Evolutionary conservation across 2,888 invertebrate species (phyloP), one percentile per base, ranked within the genome.

Genomic region (Eugnorisma glareosa): DNA sequence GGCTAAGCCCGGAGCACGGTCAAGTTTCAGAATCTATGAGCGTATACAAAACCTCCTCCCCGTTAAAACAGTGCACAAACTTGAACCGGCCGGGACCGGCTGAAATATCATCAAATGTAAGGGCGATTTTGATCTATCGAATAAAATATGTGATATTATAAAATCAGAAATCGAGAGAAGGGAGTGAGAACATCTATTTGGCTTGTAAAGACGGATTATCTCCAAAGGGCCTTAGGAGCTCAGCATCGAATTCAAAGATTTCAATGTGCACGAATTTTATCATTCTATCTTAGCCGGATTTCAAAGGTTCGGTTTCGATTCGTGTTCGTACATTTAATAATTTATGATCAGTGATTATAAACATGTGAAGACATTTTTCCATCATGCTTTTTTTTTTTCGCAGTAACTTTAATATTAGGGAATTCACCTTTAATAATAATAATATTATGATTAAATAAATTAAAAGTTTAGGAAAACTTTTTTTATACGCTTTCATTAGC

Each of bases 201-300:
- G 18, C 66, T 40, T 51, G 40, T 66, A 48, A 79, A 57, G 43
- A 59, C 57, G 79, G 80, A 84, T 80, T 80, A 80, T 54, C 28
- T 80, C 15, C 15, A 61, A 67, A 61, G 40, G 28, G 37, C 5
- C 54, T 35, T 54, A 63, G 18, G 28, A 54, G 51, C 64, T 48
- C 51, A 48, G 21, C 31, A 57, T 35, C 21, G 37, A 54, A 28
- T 78, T 45, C 31, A 43, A 63, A 48, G 79, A 40, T 63, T 63
- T 28, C n/a, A 77, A 67, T 37, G 57, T 48, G 8, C 11, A 15
- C 37, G 31, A 15, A 54, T 45, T 2, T 31, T 45, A 61, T 28
- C 13, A 40, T n/a, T 31, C 21, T n/a, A 7, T n/a, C n/a, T n/a
- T 31, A 15, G 10, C 31, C 7, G 31, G n/a, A 21, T 63, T 54